Conservation (phyloP, 35 echinoderm and acorn worm species). For the Heliocidaris erythrogramma region DNA sequence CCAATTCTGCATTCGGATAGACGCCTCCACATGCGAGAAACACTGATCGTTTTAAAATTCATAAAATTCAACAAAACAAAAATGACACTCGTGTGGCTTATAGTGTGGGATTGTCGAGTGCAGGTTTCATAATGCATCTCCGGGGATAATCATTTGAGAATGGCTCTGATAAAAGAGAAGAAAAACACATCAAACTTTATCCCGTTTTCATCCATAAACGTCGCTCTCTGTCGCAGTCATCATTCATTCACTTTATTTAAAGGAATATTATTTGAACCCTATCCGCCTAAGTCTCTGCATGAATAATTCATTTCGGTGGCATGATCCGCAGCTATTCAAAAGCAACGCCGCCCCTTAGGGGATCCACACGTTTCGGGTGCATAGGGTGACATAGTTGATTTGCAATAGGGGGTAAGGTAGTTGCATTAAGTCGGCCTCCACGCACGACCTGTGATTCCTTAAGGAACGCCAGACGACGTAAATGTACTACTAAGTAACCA, state of each 20-base stretch:
- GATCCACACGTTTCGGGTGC: neutral
- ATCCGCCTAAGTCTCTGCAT: neutral
- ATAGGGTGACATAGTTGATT: neutral
- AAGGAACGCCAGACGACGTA: no score
- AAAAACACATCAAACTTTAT: neutral
- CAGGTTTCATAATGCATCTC: neutral
- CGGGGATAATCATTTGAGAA: neutral
- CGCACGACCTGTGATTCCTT: no score
- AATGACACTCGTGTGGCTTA: no score
- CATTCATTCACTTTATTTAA: neutral
- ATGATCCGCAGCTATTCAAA: neutral
- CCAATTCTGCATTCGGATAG: no score
- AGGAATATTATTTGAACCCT: neutral
- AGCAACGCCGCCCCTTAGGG: neutral
- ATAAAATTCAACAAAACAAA: no score
- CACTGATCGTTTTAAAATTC: no score
- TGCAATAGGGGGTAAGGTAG: neutral
- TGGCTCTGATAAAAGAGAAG: neutral
- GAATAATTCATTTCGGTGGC: neutral
- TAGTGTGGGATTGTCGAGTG: no score
- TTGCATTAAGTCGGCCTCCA: neutral
- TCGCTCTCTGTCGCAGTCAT: neutral
- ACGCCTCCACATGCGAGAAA: no score
- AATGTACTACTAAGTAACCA: no score
- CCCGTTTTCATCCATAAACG: neutral